Percentiles rank a stretch among this genome's conserved stretches.
These are phyloP conservation scores for Nasonia longicornis DNA, from an alignment of 1,140 invertebrate genomes.

Conservation along the genomic window DNA sequence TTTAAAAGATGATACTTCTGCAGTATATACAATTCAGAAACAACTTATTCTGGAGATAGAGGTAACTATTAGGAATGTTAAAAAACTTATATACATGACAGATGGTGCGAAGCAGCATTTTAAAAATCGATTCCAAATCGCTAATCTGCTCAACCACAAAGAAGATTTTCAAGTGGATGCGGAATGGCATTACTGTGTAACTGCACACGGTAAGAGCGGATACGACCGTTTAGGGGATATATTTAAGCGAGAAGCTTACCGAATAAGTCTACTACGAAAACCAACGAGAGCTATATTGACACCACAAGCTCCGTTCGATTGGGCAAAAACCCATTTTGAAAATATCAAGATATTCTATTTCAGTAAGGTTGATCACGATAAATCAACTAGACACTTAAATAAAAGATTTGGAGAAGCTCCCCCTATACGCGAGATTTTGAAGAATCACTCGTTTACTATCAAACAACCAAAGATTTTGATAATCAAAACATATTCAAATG, in stretches of 20 bases:
- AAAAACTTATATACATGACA: neutral
- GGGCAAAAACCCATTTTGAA: no score
- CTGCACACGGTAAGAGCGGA: neutral
- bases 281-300: neutral
- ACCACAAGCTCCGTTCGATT: neutral
- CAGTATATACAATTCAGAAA: neutral
- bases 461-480: no score
- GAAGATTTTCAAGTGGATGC: neutral
- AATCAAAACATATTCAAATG: no score
- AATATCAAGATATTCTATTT: no score
- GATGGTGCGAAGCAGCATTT: neutral
- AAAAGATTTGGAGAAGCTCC: no score
- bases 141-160: constrained; percentile 5
- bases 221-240: neutral
- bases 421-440: no score
- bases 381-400: no score
- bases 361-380: no score
- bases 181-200: neutral
- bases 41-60: neutral
- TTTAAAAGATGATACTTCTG: no score
- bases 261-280: neutral
- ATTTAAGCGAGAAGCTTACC: constrained; percentile 6
- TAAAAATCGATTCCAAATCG: constrained; percentile 1
- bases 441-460: no score
- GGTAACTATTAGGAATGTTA: neutral